A percentile compares a stretch with the other conserved stretches of the same genome.
Conservation (phyloP, 2,797 vertebrate genomes). For the Helarctos malayanus region DNA sequence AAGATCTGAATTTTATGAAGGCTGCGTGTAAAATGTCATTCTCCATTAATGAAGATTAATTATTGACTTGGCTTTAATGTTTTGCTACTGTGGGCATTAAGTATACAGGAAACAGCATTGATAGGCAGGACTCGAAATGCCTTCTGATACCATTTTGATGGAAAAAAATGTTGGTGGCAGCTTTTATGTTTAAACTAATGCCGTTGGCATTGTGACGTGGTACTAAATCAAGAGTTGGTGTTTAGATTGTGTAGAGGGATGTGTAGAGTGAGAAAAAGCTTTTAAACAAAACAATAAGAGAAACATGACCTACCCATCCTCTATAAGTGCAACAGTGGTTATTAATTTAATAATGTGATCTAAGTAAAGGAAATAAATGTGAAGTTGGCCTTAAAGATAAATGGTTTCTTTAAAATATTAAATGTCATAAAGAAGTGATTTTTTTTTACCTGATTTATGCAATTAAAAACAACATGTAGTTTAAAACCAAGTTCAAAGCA, state of each 20-base stretch:
- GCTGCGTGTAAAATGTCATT: constrained; percentile 82
- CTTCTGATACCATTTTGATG: constrained; percentile 89
- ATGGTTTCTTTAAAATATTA: constrained; percentile 47
- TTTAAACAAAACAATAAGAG: constrained; percentile 39
- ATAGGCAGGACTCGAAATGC: constrained; percentile 87
- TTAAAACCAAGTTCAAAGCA: constrained; percentile 62
- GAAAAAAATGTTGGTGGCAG: constrained; percentile 86
- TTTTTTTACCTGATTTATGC: constrained; percentile 59
- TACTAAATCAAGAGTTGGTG: constrained; percentile 72
- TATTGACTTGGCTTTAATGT: constrained; percentile 85
- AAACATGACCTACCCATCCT: background rate
- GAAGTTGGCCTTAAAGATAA: constrained; percentile 50
- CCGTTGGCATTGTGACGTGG: constrained; percentile 77
- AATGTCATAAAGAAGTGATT: constrained; percentile 22
- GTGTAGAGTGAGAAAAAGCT: background rate
- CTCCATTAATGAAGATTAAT: constrained; percentile 82
- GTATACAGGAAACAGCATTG: constrained; percentile 85
- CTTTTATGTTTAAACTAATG: constrained; percentile 85
- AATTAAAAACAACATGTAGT: background rate
- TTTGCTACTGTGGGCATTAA: constrained; percentile 83
- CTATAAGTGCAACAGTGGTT: background rate
- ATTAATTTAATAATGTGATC: constrained; percentile 41
- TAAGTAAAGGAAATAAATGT: constrained; percentile 16
- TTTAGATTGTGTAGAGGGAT: constrained; percentile 7
- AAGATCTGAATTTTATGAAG: constrained; percentile 77